Evolutionary conservation across 2,797 vertebrate species (phyloP), one percentile per base, ranked within the genome.

Genomic region (Diplodus puntazzo): DNA sequence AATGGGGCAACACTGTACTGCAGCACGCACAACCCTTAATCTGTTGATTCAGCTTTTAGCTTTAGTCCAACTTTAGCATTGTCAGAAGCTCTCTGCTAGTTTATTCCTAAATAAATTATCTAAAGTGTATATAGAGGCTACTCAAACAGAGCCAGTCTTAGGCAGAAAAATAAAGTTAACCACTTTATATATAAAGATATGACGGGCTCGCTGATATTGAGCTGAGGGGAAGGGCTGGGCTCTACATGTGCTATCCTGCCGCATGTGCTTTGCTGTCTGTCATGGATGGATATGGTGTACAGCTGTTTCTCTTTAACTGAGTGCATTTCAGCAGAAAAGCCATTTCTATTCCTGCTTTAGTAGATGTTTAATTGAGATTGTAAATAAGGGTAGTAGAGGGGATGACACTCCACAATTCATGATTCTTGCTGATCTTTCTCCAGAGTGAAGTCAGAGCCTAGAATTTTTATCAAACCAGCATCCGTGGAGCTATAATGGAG

Each of bases 271-370:
- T 50, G 69, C 67, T 85, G 81, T 81, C 77, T 78, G 79, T 88
- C 53, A 60, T 70, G 79, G 82, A 73, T 59, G 79, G 75, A 84
- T 76, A 61, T 63, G 43, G 34, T 16, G n/a, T 68, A 67, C 85
- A 85, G 81, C 91, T 86, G 84, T 80, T 91, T 89, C 57, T 73
- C 69, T 61, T 88, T 83, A 88, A 75, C 73, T 46, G 45, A 42
- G 54, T 78, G 58, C 64, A 48, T 62, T 69, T 87, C 86, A 82
- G 59, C 57, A 73, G 65, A 79, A 83, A 66, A 12, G 43, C 21
- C 0, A 27, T 45, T 62, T 76, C 34, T 4, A 39, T 39, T 39
- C 34, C 68, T 61, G 55, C 67, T 55, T 74, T n/a, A 75, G 9
- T 60, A 13, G 13, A 30, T 48, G 48, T 66, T 63, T 27, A 53